A percentile compares a stretch with the other conserved stretches of the same genome.
phyloP scores from a whole-genome alignment of 2,888 invertebrate genomes.

The Caradrina clavipalpis region DNA sequence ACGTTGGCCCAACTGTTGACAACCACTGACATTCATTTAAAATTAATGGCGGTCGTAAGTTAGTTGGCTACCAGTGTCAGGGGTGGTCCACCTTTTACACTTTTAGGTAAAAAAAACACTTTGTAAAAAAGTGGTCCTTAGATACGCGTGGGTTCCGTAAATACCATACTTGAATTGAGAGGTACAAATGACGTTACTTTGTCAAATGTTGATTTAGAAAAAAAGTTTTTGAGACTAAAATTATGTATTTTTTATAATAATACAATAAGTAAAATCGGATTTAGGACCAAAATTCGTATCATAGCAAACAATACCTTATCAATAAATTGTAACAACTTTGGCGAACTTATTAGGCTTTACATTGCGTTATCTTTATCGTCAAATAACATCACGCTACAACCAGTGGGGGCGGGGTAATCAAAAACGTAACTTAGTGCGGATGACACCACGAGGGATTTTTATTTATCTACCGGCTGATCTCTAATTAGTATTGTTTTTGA shows the following conservation, averaged over 20 bases:
- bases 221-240: conserved; percentile 11
- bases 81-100: conserved; percentile 87
- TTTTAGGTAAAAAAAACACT: conserved; percentile 53
- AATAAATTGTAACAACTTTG: too few species aligned
- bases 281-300: background rate
- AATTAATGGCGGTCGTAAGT: conserved; percentile 87
- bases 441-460: too few species aligned
- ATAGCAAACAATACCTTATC: too few species aligned
- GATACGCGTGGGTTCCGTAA: conserved; percentile 53
- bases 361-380: too few species aligned
- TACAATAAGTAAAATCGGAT: conserved; percentile 8
- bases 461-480: too few species aligned
- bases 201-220: conserved; percentile 25
- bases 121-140: conserved; percentile 9
- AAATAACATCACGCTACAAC: too few species aligned
- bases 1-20: conserved; percentile 86
- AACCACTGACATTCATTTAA: conserved; percentile 85
- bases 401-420: too few species aligned
- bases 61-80: conserved; percentile 86
- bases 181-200: conserved; percentile 46
- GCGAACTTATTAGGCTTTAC: too few species aligned
- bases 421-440: too few species aligned
- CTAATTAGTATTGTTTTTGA: conserved; percentile 63
- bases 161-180: conserved; percentile 40
- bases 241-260: background rate